Evolutionary conservation across 2,797 vertebrate genomes (phyloP), one percentile per base, ranked within the genome.

Genomic region (Glyptemys insculpta): DNA sequence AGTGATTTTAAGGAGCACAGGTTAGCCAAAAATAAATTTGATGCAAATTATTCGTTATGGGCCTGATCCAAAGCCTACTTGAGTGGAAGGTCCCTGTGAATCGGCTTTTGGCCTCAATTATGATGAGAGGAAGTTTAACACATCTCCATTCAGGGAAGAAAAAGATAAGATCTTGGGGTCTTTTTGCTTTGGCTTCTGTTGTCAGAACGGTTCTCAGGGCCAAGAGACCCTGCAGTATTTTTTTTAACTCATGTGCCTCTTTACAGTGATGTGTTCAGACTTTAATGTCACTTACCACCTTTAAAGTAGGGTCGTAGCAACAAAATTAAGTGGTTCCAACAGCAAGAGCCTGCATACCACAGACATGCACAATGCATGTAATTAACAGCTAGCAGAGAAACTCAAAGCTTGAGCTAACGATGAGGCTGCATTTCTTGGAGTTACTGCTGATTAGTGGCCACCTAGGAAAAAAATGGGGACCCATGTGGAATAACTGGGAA

Each of bases 351-450:
- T 52, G 90, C 31, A 3, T 88, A 7, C 56, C 59, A 56, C 83
- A 15, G 3, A 4, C 82, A 5, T 0, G 0, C 50, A n/a, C 41
- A 37, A 34, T 85, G 47, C 79, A 74, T 27, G 54, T 5, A 4
- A 12, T 0, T 49, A 41, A 65, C 56, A 72, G 9, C 10, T 54
- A 62, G 62, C 74, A 25, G 11, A 92, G 29, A 84, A 93, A 16
- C n/a, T 62, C 56, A 65, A 34, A 37, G 59, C 49, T 1, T 6
- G 25, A 90, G 79, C 79, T 83, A 52, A 3, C 1, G 9, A 14
- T 52, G 87, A 91, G 91, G 12, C n/a, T 83, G 1, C 80, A 68
- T 88, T 94, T 87, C 80, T n/a, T 92, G n/a, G n/a, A 44, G 50
- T 82, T 87, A 68, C 76, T 92, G 53, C 88, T 74, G 11, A 68